These are phyloP conservation scores for Hippopotamus amphibius DNA, from an alignment of 2,113 vertebrate species.

Conservation along the genomic window DNA sequence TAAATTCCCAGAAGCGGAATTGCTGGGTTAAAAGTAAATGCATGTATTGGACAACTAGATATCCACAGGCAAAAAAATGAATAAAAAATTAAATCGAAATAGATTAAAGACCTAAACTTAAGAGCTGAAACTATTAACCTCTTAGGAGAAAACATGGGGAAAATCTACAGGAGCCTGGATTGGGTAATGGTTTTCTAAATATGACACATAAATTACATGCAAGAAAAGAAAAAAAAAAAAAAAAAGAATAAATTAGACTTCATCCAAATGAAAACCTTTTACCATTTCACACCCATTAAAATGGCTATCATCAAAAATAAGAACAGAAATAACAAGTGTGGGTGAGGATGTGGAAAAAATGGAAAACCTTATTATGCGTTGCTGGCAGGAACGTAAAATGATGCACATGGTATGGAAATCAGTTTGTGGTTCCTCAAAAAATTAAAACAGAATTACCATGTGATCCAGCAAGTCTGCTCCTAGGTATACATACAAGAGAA, in stretches of 20 bases:
- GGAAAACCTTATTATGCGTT: neutral
- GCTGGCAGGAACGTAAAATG: neutral
- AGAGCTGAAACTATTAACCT: neutral
- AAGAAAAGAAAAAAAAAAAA: neutral
- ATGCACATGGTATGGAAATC: neutral
- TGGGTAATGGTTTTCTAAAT: neutral
- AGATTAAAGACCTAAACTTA: neutral
- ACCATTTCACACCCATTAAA: neutral
- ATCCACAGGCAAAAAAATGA: neutral
- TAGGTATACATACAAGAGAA: neutral
- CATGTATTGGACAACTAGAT: neutral
- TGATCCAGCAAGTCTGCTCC: neutral
- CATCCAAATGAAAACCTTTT: neutral
- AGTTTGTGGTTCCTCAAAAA: neutral
- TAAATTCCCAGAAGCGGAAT: neutral
- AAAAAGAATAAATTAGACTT: neutral
- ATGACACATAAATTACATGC: neutral
- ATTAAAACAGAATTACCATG: neutral
- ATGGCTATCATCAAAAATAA: conserved; percentile 8
- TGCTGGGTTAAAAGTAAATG: neutral
- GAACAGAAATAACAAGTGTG: neutral
- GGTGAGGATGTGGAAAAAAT: neutral
- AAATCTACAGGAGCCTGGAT: neutral
- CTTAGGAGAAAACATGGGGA: neutral
- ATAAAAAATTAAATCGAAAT: neutral